Conservation (phyloP, 2,797 vertebrate genomes). For the Gouania willdenowi region DNA sequence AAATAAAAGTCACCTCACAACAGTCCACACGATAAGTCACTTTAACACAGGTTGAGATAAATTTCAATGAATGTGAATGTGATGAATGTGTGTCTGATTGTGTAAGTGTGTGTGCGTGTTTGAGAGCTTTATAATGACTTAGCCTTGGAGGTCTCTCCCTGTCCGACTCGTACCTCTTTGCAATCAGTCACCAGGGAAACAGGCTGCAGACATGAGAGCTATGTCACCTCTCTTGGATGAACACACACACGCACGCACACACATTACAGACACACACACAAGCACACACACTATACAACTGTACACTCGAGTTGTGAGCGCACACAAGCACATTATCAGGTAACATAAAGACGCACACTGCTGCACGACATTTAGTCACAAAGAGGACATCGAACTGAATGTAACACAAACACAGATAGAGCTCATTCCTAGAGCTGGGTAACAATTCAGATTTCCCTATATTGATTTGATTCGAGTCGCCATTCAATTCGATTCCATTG, state of each 20-base stretch:
- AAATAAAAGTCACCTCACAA: slow-evolving; percentile 15
- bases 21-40: slow-evolving; percentile 15
- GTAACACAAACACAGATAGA: slow-evolving; percentile 24
- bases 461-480: too few relatives aligned
- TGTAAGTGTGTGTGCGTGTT: slow-evolving; percentile 7
- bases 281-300: slow-evolving; percentile 30
- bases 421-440: too few relatives aligned
- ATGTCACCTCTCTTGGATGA: slow-evolving; percentile 55
- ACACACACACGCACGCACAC: slow-evolving; percentile 29
- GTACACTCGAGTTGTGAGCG: slow-evolving; percentile 16
- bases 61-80: slow-evolving; percentile 17
- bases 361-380: slow-evolving; percentile 21
- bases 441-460: too few relatives aligned
- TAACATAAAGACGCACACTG: slow-evolving; percentile 15
- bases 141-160: slow-evolving; percentile 54
- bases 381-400: slow-evolving; percentile 8
- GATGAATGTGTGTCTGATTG: slow-evolving; percentile 5
- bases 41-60: slow-evolving; percentile 12
- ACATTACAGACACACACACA: slow-evolving; percentile 35
- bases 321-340: slow-evolving; percentile 12
- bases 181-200: slow-evolving; percentile 76
- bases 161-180: slow-evolving; percentile 43
- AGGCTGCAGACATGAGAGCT: slow-evolving; percentile 51
- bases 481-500: too few relatives aligned
- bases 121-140: slow-evolving; percentile 33